phyloP scores from a whole-genome alignment of 1,140 invertebrate genomes.

The Chrysopa pallens region DNA sequence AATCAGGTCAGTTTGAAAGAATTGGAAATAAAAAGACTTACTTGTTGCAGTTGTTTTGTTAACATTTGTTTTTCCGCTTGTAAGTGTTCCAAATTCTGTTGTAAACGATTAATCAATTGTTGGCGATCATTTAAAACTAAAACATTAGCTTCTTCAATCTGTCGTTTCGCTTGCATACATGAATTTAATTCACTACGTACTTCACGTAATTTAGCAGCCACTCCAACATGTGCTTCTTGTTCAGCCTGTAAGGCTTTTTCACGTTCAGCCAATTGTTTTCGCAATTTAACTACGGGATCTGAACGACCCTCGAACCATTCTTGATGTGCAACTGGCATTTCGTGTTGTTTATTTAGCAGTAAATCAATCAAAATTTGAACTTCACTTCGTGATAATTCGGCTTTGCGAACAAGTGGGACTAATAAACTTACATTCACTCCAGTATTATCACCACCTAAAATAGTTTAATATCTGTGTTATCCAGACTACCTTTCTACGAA shows the following conservation, averaged over 20 bases:
- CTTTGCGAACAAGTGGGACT: conserved; percentile 53
- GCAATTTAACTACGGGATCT: conserved; percentile 67
- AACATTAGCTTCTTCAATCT: background rate
- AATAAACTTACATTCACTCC: conserved; percentile 47
- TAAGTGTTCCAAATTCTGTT: background rate
- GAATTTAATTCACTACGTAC: conserved; percentile 48
- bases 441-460: conserved; percentile 27
- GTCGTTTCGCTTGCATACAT: background rate
- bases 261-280: conserved; percentile 69
- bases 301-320: conserved; percentile 79
- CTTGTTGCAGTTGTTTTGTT: conserved; percentile 13
- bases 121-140: background rate
- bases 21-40: background rate
- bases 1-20: too few species aligned
- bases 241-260: conserved; percentile 55
- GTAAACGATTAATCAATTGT: background rate
- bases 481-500: too few species aligned
- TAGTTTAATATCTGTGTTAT: too few species aligned
- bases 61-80: conserved; percentile 4
- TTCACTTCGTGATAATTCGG: conserved; percentile 63
- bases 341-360: conserved; percentile 69
- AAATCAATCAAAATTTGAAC: conserved; percentile 77
- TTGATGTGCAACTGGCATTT: conserved; percentile 48
- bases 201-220: conserved; percentile 60
- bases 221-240: conserved; percentile 43